Evolutionary conservation across 2,113 vertebrate species (phyloP).

Genomic region (Miniopterus natalensis): DNA sequence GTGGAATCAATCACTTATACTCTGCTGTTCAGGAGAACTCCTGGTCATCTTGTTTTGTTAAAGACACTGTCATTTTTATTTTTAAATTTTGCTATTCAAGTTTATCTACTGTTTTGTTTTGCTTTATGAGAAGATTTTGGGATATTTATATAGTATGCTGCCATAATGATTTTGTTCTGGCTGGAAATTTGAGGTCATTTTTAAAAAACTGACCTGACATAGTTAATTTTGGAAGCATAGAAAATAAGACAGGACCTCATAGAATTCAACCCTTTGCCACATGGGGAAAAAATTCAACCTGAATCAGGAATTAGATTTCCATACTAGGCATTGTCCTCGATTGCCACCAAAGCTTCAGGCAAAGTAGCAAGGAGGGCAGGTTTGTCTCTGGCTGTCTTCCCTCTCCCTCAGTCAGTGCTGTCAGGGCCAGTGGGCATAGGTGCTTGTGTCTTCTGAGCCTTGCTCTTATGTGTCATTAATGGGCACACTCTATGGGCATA

Average conservation of each 20-base stretch:
- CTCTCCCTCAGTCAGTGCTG: background rate
- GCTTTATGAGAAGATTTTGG: background rate
- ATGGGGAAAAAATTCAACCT: background rate
- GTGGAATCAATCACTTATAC: background rate
- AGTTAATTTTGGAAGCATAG: background rate
- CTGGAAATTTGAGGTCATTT: background rate
- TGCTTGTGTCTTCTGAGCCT: background rate
- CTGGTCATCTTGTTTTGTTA: constrained; percentile 12
- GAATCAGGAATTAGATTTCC: background rate
- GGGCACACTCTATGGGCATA: background rate
- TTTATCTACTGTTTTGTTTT: background rate
- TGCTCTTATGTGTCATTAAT: background rate
- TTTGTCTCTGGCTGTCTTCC: background rate
- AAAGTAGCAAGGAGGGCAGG: background rate
- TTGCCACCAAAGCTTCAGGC: background rate
- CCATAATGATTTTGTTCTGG: background rate
- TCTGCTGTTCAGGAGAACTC: background rate
- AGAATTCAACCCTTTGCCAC: background rate
- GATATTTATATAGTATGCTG: background rate
- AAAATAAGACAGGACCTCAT: background rate
- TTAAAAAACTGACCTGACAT: constrained; percentile 33
- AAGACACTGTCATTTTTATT: background rate
- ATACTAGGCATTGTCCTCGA: background rate
- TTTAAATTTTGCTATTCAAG: background rate
- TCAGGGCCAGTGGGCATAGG: background rate